A percentile compares a stretch with the other conserved stretches of the same genome.
These are phyloP conservation scores for Scarus forsteni DNA, from an alignment of 2,797 vertebrate genomes.

Conservation along the genomic window DNA sequence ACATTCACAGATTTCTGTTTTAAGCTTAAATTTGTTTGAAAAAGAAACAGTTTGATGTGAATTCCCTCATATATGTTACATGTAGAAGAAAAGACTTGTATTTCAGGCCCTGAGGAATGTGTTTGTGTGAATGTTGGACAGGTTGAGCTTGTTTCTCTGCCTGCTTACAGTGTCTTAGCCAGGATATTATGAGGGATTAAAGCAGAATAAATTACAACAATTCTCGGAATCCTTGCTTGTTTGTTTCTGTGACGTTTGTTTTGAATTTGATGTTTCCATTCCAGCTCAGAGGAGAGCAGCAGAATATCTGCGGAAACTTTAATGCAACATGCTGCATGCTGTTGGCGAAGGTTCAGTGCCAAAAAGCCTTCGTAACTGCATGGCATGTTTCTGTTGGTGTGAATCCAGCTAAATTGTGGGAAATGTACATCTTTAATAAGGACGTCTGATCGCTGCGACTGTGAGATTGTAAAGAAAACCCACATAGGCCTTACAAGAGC, in stretches of 20 bases:
- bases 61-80: too few relatives aligned
- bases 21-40: conserved; percentile 1
- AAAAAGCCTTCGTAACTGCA: conserved; percentile 27
- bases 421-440: conserved; percentile 42
- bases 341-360: conserved; percentile 37
- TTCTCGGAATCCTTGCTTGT: conserved; percentile 77
- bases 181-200: conserved; percentile 75
- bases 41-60: neutral
- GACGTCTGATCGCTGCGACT: conserved; percentile 52
- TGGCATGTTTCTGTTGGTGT: conserved; percentile 30
- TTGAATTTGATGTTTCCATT: conserved; percentile 78
- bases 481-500: conserved; percentile 40
- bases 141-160: conserved; percentile 40
- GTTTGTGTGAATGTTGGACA: neutral
- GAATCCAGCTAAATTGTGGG: conserved; percentile 38
- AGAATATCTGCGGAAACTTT: conserved; percentile 43
- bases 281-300: conserved; percentile 52
- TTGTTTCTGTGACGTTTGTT: conserved; percentile 76
- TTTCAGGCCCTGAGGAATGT: conserved; percentile 5
- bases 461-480: conserved; percentile 52
- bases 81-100: neutral
- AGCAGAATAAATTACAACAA: conserved; percentile 82
- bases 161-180: conserved; percentile 73
- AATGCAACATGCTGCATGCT: conserved; percentile 47
- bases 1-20: neutral